phyloP scores from a whole-genome alignment of 2,797 vertebrate species.

The Phrynocephalus guinanensis region DNA sequence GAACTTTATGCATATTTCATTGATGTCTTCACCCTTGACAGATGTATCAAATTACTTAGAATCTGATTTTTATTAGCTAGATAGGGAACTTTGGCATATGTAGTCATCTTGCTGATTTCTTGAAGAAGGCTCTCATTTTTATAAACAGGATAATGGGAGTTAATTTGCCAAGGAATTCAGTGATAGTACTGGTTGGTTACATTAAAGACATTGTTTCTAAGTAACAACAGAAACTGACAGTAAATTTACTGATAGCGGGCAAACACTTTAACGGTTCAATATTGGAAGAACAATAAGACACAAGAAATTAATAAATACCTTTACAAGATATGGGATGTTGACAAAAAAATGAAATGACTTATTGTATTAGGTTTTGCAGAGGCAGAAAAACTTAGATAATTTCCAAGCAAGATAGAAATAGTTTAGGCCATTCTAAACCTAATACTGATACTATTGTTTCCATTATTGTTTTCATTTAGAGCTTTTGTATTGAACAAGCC shows the following conservation, averaged over 20 bases:
- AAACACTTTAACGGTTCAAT: constrained; percentile 27
- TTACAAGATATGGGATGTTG: constrained; percentile 31
- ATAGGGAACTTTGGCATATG: neutral
- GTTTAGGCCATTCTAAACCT: constrained; percentile 3
- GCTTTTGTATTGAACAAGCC: neutral
- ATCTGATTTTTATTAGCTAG: neutral
- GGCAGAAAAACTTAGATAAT: constrained; percentile 11
- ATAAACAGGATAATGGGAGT: constrained; percentile 27
- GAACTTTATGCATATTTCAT: neutral
- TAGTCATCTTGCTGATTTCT: neutral
- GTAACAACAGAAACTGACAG: constrained; percentile 29
- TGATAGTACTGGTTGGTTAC: constrained; percentile 20
- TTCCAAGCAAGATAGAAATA: constrained; percentile 18
- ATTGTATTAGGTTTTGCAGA: constrained; percentile 8
- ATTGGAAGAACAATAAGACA: constrained; percentile 34
- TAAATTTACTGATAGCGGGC: constrained; percentile 24
- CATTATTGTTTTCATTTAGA: neutral
- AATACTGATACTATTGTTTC: neutral
- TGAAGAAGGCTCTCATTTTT: constrained; percentile 20
- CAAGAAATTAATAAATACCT: constrained; percentile 32
- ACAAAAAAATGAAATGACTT: constrained; percentile 18
- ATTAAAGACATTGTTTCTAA: constrained; percentile 15
- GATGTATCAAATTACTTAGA: neutral
- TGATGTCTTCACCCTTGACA: neutral
- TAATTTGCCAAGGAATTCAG: constrained; percentile 30